Base-by-base conservation (phyloP, 1,140 invertebrate genomes). In the Copidosoma floridanum region DNA sequence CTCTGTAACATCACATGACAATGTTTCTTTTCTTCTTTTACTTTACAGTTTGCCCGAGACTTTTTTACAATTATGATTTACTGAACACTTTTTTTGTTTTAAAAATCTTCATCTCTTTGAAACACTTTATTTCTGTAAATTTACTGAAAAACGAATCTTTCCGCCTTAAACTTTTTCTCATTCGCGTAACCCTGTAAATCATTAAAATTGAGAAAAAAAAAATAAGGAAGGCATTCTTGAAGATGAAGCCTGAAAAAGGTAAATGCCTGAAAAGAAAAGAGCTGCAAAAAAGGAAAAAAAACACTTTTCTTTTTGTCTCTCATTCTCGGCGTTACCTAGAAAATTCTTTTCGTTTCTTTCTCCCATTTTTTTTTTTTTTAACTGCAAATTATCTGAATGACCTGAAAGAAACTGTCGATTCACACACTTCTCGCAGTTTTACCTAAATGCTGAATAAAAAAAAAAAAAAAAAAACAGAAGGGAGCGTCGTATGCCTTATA, bases 231-330 rank as follows among this genome's bases (percentile, higher is more conserved):
- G 58, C 47, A 61, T 23, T 56, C 46, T 61, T 35, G 53, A 50
- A 56, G 53, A 62, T 40, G 46, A 48, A 62, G 53, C 60, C 60
- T 62, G 60, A 62, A 62, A 57, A 61, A 56, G 57, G 21, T 56
- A 71, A 71, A n/a, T n/a, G 75, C 77, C 77, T 79, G 78, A 70
- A 79, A 80, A 79, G 71, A 80, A 79, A 81, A 76, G 53, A 73
- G 74, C 77, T 79, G 79, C 71, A 76, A 76, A 73, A 65, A 65
- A 63, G 65, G 55, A 69, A 79, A 75, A 71, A 54, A 69, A 68
- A 65, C 70, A 67, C 73, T 72, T 29, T 60, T 8, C 35, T 16
- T 54, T 37, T 54, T 23, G 37, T n/a, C n/a, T n/a, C n/a, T 32
- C 29, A 32, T 32, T 6, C 6, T 40, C n/a, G n/a, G 29, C 29